Evolutionary conservation across 2,888 invertebrate genomes (phyloP).

Genomic region (Trachelus stipa): DNA sequence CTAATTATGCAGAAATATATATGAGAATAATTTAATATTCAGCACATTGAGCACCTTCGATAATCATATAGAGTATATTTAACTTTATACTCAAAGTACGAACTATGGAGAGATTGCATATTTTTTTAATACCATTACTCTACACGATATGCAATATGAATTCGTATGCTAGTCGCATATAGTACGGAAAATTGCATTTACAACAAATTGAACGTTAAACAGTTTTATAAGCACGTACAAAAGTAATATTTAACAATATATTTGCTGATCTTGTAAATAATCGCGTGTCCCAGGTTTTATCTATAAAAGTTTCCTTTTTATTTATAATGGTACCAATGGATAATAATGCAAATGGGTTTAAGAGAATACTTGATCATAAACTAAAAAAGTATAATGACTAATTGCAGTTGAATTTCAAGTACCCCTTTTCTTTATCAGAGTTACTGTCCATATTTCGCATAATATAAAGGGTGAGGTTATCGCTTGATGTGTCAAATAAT

Average conservation of each 20-base stretch:
- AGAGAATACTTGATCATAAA: neutral
- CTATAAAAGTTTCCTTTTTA: neutral
- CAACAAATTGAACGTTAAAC: neutral
- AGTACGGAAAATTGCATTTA: neutral
- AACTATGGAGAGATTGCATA: neutral
- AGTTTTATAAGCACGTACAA: neutral
- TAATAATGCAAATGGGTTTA: neutral
- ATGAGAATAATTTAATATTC: neutral
- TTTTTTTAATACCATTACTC: neutral
- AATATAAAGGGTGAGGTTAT: neutral
- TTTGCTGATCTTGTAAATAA: neutral
- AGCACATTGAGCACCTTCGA: neutral
- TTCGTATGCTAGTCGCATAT: neutral
- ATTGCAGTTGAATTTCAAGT: no score
- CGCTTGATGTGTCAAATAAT: neutral
- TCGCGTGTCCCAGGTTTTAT: neutral
- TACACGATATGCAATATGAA: neutral
- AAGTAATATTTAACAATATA: neutral
- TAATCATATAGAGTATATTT: conserved; percentile 2
- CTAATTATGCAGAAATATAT: conserved; percentile 22
- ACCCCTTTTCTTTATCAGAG: no score
- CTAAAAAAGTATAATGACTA: neutral
- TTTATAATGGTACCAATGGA: neutral
- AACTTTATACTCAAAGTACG: neutral
- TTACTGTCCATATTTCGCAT: neutral